phyloP scores from a whole-genome alignment of 2,797 vertebrate genomes.

The Hybognathus amarus region DNA sequence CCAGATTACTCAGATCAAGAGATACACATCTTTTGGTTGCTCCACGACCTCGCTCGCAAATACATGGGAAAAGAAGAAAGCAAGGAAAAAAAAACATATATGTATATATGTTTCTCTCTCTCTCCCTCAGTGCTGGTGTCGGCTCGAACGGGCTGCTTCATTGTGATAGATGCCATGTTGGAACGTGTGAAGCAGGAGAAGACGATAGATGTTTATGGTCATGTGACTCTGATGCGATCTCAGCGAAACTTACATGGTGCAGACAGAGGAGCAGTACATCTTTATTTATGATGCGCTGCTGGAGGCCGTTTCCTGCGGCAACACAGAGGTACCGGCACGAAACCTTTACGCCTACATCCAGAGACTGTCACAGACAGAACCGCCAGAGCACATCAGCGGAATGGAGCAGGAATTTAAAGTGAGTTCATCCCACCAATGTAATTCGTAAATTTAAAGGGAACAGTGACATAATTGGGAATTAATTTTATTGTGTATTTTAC shows the following conservation, averaged over 20 bases:
- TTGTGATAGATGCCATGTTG: constrained; percentile 97
- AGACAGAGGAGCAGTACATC: constrained; percentile 98
- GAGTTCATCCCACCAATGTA: constrained; percentile 56
- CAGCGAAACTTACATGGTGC: constrained; percentile 99
- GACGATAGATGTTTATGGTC: constrained; percentile 96
- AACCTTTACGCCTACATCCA: constrained; percentile 98
- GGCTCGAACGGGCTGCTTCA: constrained; percentile 98
- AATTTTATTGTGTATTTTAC: too few relatives aligned
- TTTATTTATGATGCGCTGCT: constrained; percentile 97
- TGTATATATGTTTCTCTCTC: too few relatives aligned
- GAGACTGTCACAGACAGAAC: constrained; percentile 94
- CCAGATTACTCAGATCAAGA: too few relatives aligned
- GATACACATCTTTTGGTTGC: too few relatives aligned
- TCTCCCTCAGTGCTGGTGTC: constrained; percentile 86
- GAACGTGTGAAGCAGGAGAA: constrained; percentile 99
- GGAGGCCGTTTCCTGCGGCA: constrained; percentile 96
- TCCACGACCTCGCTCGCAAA: too few relatives aligned
- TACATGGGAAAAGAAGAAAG: neutral
- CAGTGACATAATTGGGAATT: neutral
- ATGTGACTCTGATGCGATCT: constrained; percentile 98
- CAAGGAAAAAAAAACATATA: too few relatives aligned
- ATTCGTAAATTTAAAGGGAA: neutral
- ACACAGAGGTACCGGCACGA: constrained; percentile 97
- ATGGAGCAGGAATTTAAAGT: constrained; percentile 99
- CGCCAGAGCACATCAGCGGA: constrained; percentile 94